Conservation (phyloP, 2,888 invertebrate genomes). For the Hipparchia semele region DNA sequence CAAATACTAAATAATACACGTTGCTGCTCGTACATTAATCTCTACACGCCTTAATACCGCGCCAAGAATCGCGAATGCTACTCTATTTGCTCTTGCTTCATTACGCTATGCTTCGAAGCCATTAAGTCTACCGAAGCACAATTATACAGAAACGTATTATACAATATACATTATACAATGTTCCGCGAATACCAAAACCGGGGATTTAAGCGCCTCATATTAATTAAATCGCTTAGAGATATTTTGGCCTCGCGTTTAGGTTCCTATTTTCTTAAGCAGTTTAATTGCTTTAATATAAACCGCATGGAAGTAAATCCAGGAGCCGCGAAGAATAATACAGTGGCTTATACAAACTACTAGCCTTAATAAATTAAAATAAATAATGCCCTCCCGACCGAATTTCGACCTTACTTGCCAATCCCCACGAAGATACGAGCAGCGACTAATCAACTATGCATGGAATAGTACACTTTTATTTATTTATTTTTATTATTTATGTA, state of each 20-base stretch:
- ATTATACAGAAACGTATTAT: slow-evolving; percentile 34
- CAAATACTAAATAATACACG: slow-evolving; percentile 15
- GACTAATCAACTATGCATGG: too few species aligned
- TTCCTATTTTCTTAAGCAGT: slow-evolving; percentile 10
- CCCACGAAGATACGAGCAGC: too few species aligned
- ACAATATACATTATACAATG: slow-evolving; percentile 12
- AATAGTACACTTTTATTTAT: too few species aligned
- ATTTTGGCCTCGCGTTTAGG: slow-evolving; percentile 13
- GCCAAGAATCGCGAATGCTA: slow-evolving; percentile 19
- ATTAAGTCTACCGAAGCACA: slow-evolving; percentile 37
- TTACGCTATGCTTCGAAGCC: slow-evolving; percentile 36
- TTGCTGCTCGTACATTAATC: not conserved
- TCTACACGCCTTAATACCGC: not conserved
- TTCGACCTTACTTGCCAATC: too few species aligned
- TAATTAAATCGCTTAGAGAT: slow-evolving; percentile 21
- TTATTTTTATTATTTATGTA: too few species aligned
- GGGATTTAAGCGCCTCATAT: slow-evolving; percentile 17
- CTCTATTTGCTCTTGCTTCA: slow-evolving; percentile 38
- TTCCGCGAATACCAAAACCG: not conserved
- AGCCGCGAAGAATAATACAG: too few species aligned
- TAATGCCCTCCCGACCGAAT: too few species aligned
- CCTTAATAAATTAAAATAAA: too few species aligned
- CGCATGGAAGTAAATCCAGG: not conserved
- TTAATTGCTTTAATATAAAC: slow-evolving; percentile 17
- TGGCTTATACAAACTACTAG: too few species aligned